These are phyloP conservation scores for Nymphalis io DNA, from an alignment of 1,140 invertebrate species.

Conservation along the genomic window DNA sequence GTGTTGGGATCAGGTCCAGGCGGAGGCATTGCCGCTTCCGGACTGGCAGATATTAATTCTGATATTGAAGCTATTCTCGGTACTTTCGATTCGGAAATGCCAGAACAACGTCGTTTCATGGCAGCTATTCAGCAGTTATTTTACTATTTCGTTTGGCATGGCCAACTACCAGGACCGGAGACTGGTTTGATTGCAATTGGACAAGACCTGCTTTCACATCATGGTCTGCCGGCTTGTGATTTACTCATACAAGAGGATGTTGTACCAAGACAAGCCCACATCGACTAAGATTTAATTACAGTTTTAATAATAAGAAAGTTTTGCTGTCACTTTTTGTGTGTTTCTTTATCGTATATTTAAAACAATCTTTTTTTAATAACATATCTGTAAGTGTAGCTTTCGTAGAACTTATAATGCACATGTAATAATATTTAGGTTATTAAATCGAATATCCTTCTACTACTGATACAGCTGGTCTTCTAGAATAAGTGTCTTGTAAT, in stretches of 20 bases:
- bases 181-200: conserved; percentile 83
- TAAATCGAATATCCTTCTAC: not conserved
- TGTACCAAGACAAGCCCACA: conserved; percentile 85
- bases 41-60: conserved; percentile 55
- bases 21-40: conserved; percentile 44
- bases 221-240: conserved; percentile 86
- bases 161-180: conserved; percentile 81
- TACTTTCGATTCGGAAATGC: conserved; percentile 85
- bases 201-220: conserved; percentile 84
- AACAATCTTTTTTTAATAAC: conserved; percentile 13
- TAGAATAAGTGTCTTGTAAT: conserved; percentile 22
- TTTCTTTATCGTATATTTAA: conserved; percentile 16
- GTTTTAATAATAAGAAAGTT: not conserved
- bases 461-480: conserved; percentile 1
- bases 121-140: conserved; percentile 91
- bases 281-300: conserved; percentile 58
- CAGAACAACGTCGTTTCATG: conserved; percentile 87
- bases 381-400: conserved; percentile 12
- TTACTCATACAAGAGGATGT: conserved; percentile 88
- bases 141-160: conserved; percentile 89
- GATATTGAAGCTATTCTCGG: conserved; percentile 89
- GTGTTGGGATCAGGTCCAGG: conserved; percentile 77
- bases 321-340: conserved; percentile 33
- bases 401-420: conserved; percentile 11
- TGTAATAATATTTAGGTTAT: conserved; percentile 2